A percentile compares a stretch with the other conserved stretches of the same genome.
phyloP scores from a whole-genome alignment of 2,113 vertebrate species.

The Apodemus speciosus region DNA sequence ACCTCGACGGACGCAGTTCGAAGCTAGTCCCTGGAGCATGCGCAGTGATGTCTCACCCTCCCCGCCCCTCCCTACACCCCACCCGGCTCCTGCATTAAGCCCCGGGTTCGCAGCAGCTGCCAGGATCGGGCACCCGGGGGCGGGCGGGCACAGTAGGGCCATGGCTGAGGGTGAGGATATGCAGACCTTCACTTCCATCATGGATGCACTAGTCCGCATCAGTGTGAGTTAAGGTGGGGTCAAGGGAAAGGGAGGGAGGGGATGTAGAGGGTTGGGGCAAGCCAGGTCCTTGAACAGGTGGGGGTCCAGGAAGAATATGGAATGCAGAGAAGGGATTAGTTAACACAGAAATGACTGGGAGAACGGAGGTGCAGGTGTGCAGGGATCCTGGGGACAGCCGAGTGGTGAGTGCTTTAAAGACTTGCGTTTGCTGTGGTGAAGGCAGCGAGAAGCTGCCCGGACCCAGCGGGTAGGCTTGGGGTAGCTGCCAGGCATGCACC shows the following conservation, averaged over 20 bases:
- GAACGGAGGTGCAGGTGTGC: background rate
- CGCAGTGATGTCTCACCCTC: constrained; percentile 71
- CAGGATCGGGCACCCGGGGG: constrained; percentile 68
- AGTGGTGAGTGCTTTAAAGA: background rate
- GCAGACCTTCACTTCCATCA: constrained; percentile 94
- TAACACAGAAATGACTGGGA: background rate
- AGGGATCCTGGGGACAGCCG: background rate
- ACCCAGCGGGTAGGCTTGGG: constrained; percentile 18
- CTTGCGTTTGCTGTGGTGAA: background rate
- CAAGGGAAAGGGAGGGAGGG: constrained; percentile 28
- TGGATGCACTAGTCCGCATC: constrained; percentile 95
- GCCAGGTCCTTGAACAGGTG: constrained; percentile 63
- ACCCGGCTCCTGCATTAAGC: constrained; percentile 76
- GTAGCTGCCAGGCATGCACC: background rate
- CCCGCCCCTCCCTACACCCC: constrained; percentile 59
- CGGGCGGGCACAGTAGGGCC: constrained; percentile 71
- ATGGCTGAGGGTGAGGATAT: constrained; percentile 95
- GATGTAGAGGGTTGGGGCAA: background rate
- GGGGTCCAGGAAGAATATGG: constrained; percentile 9
- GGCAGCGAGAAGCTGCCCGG: background rate
- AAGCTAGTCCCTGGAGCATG: constrained; percentile 79
- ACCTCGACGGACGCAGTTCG: constrained; percentile 38
- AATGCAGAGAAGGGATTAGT: background rate
- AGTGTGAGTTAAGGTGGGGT: constrained; percentile 88
- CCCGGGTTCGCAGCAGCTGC: constrained; percentile 73